phyloP scores from a whole-genome alignment of 2,113 vertebrate species.

The Seriola aureovittata region DNA sequence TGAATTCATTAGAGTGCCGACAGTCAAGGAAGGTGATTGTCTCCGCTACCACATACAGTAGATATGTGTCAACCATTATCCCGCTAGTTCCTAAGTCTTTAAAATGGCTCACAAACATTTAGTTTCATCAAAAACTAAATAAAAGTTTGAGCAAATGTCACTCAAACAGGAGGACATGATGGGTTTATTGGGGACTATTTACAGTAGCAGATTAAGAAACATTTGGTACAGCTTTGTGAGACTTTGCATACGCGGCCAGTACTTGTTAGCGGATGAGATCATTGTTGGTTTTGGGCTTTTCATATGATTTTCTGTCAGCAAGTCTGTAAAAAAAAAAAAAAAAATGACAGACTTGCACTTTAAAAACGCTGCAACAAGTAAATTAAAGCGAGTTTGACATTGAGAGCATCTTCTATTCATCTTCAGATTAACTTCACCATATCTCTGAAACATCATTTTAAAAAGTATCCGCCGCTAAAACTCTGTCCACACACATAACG shows the following conservation, averaged over 20 bases:
- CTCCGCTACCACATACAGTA: too few species aligned
- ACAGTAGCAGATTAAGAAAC: neutral
- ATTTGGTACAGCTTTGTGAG: neutral
- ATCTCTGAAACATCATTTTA: neutral
- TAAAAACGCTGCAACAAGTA: neutral
- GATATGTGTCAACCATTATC: too few species aligned
- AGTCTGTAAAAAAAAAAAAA: neutral
- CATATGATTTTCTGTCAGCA: too few species aligned
- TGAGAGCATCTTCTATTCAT: neutral
- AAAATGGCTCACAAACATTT: too few species aligned
- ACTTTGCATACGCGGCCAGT: too few species aligned
- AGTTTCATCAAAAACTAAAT: too few species aligned
- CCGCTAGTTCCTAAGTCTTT: too few species aligned
- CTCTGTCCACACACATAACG: fast-evolving
- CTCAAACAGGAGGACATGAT: too few species aligned
- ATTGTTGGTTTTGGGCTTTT: too few species aligned
- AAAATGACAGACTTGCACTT: neutral
- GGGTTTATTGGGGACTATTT: neutral
- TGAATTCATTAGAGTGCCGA: neutral
- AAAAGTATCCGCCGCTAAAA: neutral
- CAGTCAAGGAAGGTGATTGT: too few species aligned
- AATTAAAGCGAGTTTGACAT: neutral
- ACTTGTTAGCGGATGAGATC: neutral
- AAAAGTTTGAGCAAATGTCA: too few species aligned
- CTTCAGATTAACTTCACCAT: neutral